These are phyloP conservation scores for Archilochus colubris DNA, from an alignment of 2,113 vertebrate genomes.

Conservation along the genomic window DNA sequence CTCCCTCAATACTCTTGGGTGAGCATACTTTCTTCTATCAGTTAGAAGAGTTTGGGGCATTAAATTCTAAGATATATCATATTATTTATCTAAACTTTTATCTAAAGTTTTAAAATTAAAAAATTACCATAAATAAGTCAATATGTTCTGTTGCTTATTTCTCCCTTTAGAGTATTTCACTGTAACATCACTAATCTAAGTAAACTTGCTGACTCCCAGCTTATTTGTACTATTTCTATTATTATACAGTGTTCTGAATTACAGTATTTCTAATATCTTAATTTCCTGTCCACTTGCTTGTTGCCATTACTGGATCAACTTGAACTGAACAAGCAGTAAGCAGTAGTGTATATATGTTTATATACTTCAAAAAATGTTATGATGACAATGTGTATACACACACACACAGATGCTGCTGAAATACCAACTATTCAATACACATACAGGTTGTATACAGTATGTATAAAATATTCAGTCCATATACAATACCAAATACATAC, in stretches of 20 bases:
- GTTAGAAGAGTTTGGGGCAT: neutral
- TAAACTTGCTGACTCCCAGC: neutral
- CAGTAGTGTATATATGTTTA: neutral
- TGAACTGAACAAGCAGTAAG: neutral
- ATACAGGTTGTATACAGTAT: neutral
- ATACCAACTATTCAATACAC: neutral
- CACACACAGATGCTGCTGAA: neutral
- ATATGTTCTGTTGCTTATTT: neutral
- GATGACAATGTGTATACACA: neutral
- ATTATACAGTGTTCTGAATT: neutral
- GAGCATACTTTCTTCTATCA: neutral
- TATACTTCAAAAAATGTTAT: neutral
- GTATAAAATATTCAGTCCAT: neutral
- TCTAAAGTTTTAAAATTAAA: neutral
- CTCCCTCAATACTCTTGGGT: too few relatives aligned
- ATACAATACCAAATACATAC: neutral
- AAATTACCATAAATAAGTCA: neutral
- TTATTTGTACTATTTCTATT: neutral
- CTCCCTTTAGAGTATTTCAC: neutral
- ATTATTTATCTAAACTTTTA: neutral
- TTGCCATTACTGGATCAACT: neutral
- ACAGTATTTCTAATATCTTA: neutral
- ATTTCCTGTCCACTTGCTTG: neutral
- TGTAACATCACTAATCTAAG: neutral
- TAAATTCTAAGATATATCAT: neutral